Percentiles rank a stretch among this genome's conserved stretches.
Evolutionary conservation across 2,888 invertebrate genomes (phyloP).

Genomic region (Amphipyra berbera): DNA sequence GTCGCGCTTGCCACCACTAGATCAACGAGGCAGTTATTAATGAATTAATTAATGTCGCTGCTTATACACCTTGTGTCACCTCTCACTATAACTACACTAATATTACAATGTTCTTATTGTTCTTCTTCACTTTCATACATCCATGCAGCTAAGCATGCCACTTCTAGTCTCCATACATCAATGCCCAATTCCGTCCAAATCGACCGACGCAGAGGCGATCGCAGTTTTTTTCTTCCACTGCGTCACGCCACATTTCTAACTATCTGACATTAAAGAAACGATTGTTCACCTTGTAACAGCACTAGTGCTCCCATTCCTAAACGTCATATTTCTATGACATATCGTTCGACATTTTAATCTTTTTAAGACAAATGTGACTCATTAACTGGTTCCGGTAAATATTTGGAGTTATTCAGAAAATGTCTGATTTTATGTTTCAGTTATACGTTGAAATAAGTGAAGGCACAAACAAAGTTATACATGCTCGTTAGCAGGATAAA

Average conservation of each 20-base stretch:
- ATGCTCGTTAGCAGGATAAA: no score
- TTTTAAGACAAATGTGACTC: slow-evolving; percentile 52
- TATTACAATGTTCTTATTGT: no score
- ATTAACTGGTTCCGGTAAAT: slow-evolving; percentile 34
- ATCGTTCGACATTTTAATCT: slow-evolving; percentile 51
- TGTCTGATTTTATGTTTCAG: slow-evolving; percentile 11
- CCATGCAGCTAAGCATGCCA: background rate
- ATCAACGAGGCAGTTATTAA: no score
- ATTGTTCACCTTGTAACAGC: slow-evolving; percentile 58
- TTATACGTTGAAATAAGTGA: slow-evolving; percentile 17
- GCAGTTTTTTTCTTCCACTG: slow-evolving; percentile 39
- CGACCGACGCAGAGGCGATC: slow-evolving; percentile 22
- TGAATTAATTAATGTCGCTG: no score
- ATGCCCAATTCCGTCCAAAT: slow-evolving; percentile 25
- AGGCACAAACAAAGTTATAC: slow-evolving; percentile 1
- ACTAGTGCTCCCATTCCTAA: slow-evolving; percentile 54
- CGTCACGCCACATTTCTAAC: slow-evolving; percentile 49
- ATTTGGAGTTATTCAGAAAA: slow-evolving; percentile 25
- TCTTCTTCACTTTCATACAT: no score
- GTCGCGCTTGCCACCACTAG: no score
- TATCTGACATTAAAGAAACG: slow-evolving; percentile 55
- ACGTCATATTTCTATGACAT: slow-evolving; percentile 51
- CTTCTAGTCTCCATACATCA: slow-evolving; percentile 31
- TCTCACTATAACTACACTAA: no score
- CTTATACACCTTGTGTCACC: no score